Evolutionary conservation across 2,113 vertebrate species (phyloP).

Genomic region (Zosterops borbonicus): DNA sequence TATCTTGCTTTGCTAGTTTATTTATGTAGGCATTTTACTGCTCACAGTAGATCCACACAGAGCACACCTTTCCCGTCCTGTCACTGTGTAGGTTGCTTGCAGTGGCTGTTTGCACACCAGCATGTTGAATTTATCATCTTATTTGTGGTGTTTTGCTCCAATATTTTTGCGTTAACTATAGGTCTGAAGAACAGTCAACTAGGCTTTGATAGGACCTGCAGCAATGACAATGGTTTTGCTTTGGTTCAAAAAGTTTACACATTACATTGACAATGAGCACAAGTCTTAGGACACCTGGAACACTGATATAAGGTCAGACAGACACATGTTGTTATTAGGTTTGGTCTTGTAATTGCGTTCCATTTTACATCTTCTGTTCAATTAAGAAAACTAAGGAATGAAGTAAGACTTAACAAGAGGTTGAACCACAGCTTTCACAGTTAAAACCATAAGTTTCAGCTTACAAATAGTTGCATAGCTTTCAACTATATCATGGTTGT

Average conservation of each 20-base stretch:
- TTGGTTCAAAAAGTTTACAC: neutral
- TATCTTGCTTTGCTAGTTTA: neutral
- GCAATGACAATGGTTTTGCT: neutral
- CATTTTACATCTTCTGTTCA: neutral
- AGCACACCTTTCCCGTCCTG: neutral
- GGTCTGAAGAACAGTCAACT: neutral
- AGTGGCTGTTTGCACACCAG: neutral
- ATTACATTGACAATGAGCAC: fast-evolving
- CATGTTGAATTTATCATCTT: neutral
- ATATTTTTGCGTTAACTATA: neutral
- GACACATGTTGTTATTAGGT: neutral
- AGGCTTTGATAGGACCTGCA: neutral
- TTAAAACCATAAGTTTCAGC: neutral
- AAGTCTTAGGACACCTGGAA: neutral
- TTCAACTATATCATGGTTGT: neutral
- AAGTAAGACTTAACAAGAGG: neutral
- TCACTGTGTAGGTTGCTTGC: neutral
- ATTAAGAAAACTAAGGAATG: neutral
- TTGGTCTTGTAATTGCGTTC: neutral
- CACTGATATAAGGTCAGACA: neutral
- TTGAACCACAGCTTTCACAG: neutral
- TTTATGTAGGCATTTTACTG: neutral
- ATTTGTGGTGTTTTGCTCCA: neutral
- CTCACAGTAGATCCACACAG: neutral
- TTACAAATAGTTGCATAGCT: neutral